These are phyloP conservation scores for Nasua narica DNA, from an alignment of 2,797 vertebrate genomes.

Conservation along the genomic window DNA sequence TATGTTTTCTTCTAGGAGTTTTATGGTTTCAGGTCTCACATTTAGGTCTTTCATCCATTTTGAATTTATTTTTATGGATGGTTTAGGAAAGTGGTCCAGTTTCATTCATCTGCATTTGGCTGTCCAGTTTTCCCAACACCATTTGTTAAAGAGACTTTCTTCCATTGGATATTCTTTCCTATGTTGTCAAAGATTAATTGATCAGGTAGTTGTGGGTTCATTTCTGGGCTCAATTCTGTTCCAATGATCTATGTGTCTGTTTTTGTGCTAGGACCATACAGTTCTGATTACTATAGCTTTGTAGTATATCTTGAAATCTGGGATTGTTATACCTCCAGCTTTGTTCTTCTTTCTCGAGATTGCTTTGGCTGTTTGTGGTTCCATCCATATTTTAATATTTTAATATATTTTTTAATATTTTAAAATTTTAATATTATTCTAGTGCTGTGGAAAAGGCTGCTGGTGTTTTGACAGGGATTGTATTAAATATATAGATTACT, in stretches of 20 bases:
- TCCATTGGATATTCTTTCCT: not conserved
- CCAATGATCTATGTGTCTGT: not conserved
- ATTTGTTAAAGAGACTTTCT: not conserved
- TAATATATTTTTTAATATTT: too few species aligned
- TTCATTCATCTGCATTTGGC: not conserved
- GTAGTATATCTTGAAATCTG: not conserved
- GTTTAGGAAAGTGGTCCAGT: not conserved
- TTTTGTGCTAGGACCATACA: not conserved
- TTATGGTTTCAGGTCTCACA: not conserved
- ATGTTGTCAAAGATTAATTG: not conserved
- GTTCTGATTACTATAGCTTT: not conserved
- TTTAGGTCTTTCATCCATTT: not conserved
- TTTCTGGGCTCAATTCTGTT: not conserved
- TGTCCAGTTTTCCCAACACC: not conserved
- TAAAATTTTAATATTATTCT: too few species aligned
- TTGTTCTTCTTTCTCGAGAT: not conserved
- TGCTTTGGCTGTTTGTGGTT: not conserved
- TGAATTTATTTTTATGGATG: not conserved
- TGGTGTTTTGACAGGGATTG: not conserved
- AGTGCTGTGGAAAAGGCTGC: not conserved
- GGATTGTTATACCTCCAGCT: not conserved
- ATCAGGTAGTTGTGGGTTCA: not conserved
- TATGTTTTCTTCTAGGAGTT: not conserved
- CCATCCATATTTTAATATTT: not conserved
- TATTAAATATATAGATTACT: not conserved